Evolutionary conservation across 2,113 vertebrate species (phyloP), one percentile per base, ranked within the genome.

Genomic region (Phalacrocorax carbo): DNA sequence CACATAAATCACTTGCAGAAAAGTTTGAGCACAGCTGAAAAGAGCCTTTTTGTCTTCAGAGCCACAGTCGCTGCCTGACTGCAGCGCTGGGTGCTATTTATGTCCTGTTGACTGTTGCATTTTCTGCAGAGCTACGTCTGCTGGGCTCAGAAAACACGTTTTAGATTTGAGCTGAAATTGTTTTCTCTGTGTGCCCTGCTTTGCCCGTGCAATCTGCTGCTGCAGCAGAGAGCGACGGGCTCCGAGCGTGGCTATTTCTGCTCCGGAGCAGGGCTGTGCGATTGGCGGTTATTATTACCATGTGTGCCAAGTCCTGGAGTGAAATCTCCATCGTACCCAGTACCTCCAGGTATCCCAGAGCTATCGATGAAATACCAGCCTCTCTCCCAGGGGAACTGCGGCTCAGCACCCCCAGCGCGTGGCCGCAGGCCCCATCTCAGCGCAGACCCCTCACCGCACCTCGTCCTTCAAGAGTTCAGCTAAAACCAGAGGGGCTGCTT

Each of bases 341-440:
- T 8, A 40, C 65, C 65, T 55, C 34, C 48, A 23, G 40, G 40
- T 18, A 54, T 18, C 40, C 77, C 40, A 69, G 55, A 57, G 36
- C 62, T 51, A 23, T 5, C 69, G 38, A 23, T 7, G 7, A 36
- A 55, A 42, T 3, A 25, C 27, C 13, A 5, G 32, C 36, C 48
- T 44, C 42, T 20, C 17, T 55, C 25, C 42, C 7, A 5, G 7
- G 42, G 22, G 11, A 11, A 20, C 22, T 8, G 48, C 0, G 1
- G 55, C 23, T 61, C 4, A 1, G 42, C n/a, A 42, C 4, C n/a
- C 15, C n/a, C 17, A 4, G 55, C 1, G 2, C 1, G 2, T 0
- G 15, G 25, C 42, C 70, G 42, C 2, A 0, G 15, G 25, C 42
- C 70, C 49, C 2, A 0, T 9, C 57, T 7, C 0, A 2, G 51